Evolutionary conservation across 2,113 vertebrate species (phyloP).

Genomic region (Phrynosoma platyrhinos): DNA sequence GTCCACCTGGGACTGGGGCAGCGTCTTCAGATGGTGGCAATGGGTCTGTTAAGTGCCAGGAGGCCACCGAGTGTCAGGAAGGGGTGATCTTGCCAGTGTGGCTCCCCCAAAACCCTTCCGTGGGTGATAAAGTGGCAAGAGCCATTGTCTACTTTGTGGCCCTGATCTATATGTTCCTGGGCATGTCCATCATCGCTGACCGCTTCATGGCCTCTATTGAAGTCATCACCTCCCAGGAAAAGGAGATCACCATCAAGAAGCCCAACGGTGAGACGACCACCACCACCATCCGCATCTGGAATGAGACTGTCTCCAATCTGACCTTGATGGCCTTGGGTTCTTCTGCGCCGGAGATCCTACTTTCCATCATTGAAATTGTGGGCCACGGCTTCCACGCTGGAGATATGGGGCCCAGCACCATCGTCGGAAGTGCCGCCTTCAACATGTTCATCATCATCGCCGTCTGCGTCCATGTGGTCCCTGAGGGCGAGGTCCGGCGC

Average conservation of each 20-base stretch:
- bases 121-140: slow-evolving; percentile 85
- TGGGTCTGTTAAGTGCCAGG: slow-evolving; percentile 71
- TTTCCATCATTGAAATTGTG: slow-evolving; percentile 86
- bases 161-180: slow-evolving; percentile 88
- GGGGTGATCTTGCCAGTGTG: slow-evolving; percentile 86
- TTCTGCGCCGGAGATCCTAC: slow-evolving; percentile 85
- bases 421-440: slow-evolving; percentile 87
- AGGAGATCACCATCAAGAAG: slow-evolving; percentile 85
- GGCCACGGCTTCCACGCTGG: slow-evolving; percentile 85
- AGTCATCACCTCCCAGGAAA: slow-evolving; percentile 89
- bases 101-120: slow-evolving; percentile 86
- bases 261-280: slow-evolving; percentile 85
- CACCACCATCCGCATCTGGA: slow-evolving; percentile 86
- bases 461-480: slow-evolving; percentile 84
- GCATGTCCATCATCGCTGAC: slow-evolving; percentile 88
- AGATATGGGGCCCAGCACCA: slow-evolving; percentile 85
- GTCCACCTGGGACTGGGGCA: neutral
- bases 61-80: slow-evolving; percentile 78
- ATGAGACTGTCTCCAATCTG: slow-evolving; percentile 88
- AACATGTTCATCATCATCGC: slow-evolving; percentile 91
- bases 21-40: neutral
- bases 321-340: slow-evolving; percentile 88
- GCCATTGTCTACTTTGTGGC: slow-evolving; percentile 88
- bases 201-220: slow-evolving; percentile 91
- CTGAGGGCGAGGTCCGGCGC: slow-evolving; percentile 82